A percentile compares a stretch with the other conserved stretches of the same genome.
These are phyloP conservation scores for Oreotragus oreotragus DNA, from an alignment of 2,113 vertebrate species.

Conservation along the genomic window DNA sequence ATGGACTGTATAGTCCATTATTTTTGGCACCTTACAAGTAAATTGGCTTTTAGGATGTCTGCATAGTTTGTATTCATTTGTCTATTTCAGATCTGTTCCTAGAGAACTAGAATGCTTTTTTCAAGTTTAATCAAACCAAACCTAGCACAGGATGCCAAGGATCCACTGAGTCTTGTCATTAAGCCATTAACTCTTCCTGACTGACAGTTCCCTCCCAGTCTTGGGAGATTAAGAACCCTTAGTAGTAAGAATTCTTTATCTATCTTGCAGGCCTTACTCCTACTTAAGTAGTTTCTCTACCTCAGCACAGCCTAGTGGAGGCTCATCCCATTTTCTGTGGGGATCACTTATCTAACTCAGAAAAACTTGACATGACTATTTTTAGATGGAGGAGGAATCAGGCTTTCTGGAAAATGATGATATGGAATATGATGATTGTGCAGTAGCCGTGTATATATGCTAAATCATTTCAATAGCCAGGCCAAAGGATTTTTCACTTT, in stretches of 20 bases:
- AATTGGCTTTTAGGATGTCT: background rate
- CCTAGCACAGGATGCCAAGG: background rate
- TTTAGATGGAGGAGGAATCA: constrained; percentile 30
- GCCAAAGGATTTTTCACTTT: background rate
- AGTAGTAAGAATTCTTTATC: background rate
- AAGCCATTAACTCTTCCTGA: background rate
- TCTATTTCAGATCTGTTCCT: background rate
- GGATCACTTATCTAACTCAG: constrained; percentile 7
- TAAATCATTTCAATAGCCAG: background rate
- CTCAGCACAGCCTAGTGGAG: constrained; percentile 31
- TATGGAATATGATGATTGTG: background rate
- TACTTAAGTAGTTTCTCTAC: background rate
- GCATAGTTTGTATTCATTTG: background rate
- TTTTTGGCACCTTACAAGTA: background rate
- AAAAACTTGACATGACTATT: constrained; percentile 31
- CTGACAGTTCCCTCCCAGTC: background rate
- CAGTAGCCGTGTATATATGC: background rate
- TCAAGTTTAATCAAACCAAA: background rate
- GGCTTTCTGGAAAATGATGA: background rate
- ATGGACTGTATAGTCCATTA: background rate
- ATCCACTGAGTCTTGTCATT: background rate
- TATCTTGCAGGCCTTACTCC: background rate
- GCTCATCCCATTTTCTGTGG: background rate
- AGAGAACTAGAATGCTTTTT: background rate
- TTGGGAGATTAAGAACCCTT: background rate